phyloP scores from a whole-genome alignment of 1,140 invertebrate genomes.

The Copidosoma floridanum region DNA sequence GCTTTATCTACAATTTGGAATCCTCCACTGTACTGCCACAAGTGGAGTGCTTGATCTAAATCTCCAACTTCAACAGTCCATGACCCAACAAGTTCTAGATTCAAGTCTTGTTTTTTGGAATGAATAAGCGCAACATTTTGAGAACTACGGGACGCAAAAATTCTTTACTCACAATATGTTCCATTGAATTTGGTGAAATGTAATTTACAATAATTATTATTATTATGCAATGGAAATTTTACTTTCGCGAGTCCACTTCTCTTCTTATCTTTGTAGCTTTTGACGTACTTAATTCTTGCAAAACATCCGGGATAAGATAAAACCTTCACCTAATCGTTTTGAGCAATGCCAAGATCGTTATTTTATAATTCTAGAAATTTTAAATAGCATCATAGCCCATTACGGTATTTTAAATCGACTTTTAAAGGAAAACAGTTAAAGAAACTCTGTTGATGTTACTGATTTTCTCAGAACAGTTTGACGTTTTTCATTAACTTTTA shows the following conservation, averaged over 20 bases:
- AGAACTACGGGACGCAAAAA: constrained; percentile 63
- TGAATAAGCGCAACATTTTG: constrained; percentile 76
- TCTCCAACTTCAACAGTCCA: constrained; percentile 95
- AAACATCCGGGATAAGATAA: constrained; percentile 7
- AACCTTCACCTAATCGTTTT: not conserved
- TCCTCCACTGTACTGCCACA: constrained; percentile 92
- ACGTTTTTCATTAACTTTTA: no score
- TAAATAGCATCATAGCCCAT: no score
- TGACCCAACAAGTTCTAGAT: constrained; percentile 76
- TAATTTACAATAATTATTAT: no score
- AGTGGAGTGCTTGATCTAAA: constrained; percentile 92
- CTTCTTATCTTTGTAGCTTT: not conserved
- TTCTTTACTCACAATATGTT: not conserved
- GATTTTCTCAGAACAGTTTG: no score
- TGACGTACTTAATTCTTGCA: not conserved
- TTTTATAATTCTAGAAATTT: not conserved
- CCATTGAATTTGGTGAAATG: not conserved
- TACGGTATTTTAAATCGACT: no score
- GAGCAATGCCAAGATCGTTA: not conserved
- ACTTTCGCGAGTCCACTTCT: not conserved
- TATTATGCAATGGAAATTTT: not conserved
- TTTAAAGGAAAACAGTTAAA: no score
- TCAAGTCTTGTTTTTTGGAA: constrained; percentile 67
- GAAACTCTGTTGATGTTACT: no score
- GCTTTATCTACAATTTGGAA: constrained; percentile 85